A percentile compares a stretch with the other conserved stretches of the same genome.
Evolutionary conservation across 2,888 invertebrate species (phyloP).

Genomic region (Ischnus inquisitorius): DNA sequence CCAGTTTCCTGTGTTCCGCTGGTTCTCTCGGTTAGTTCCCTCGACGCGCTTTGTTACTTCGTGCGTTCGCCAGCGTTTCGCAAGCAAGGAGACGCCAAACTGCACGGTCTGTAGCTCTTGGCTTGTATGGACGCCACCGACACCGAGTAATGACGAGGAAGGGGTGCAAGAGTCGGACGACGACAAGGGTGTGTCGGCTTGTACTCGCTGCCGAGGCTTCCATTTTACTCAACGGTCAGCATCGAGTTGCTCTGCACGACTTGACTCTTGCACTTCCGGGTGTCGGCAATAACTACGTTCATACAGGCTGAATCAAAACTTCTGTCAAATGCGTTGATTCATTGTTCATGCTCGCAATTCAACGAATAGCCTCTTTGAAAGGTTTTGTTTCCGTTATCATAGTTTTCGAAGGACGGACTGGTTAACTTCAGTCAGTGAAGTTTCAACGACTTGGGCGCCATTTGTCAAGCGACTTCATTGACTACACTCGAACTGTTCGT

Average conservation of each 20-base stretch:
- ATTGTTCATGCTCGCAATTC: background rate
- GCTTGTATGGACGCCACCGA: conserved; percentile 31
- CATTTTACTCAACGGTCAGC: conserved; percentile 45
- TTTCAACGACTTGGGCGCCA: background rate
- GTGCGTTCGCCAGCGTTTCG: conserved; percentile 36
- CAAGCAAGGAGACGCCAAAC: conserved; percentile 2
- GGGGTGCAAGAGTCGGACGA: conserved; percentile 32
- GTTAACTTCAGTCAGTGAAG: background rate
- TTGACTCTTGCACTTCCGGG: conserved; percentile 49
- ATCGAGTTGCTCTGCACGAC: conserved; percentile 30
- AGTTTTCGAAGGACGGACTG: background rate
- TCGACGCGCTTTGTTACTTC: conserved; percentile 39
- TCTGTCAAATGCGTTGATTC: background rate
- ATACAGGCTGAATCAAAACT: background rate
- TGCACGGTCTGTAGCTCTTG: conserved; percentile 39
- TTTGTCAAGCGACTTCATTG: background rate
- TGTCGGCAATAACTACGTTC: conserved; percentile 33
- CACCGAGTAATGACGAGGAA: conserved; percentile 48
- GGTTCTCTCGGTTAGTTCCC: conserved; percentile 8
- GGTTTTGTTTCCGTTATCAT: background rate
- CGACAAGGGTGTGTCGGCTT: conserved; percentile 48
- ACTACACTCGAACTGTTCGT: background rate
- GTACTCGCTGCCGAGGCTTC: conserved; percentile 58
- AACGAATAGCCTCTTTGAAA: background rate
- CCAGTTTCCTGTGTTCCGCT: background rate